Base-by-base conservation (phyloP, 1,140 invertebrate species). In the Portunus trituberculatus region DNA sequence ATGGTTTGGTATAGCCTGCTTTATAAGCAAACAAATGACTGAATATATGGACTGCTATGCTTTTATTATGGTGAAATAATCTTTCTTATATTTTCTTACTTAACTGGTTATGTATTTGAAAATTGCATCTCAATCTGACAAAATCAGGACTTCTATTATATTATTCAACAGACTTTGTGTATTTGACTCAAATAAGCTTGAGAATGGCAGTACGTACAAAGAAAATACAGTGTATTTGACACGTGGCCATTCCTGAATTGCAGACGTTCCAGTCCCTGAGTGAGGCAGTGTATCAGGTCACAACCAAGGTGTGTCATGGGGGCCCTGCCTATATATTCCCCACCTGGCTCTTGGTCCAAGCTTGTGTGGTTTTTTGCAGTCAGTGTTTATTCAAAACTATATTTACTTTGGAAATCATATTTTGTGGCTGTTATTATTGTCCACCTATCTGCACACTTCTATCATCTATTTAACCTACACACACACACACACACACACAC, bases 211-310 rank as follows among this genome's bases (percentile, higher is more conserved):
- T 46, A 8, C 45, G 31, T 46, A 8, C 45, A 7, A 88, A 32
- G 86, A 88, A 32, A 46, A 20, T 88, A 32, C 86, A 67, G 91
- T 52, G 48, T 67, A 89, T 89, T 95, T 95, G 90, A 93, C 67
- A 31, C 28, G 28, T 92, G 90, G 67, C 94, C 94, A 92, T 95
- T 93, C 94, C 94, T 95, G 82, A 95, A 83, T 96, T 96, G 59
- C 95, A 96, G 93, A 96, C 92, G 94, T 95, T 96, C 93, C 94
- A 92, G 96, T 94, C 95, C 67, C 92, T 95, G 91, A 96, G 94
- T 90, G 96, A 96, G 29, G 93, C 95, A 48, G 95, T 96, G 82
- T 95, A 96, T 90, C 96, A 96, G 84, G 92, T 96, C 92, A 96
- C 94, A 25, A 96, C 76, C 93, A 96, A 96, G 95, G 95, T 96